A percentile compares a stretch with the other conserved stretches of the same genome.
Conservation (phyloP, 1,140 invertebrate genomes). For the Aphis craccivora region DNA sequence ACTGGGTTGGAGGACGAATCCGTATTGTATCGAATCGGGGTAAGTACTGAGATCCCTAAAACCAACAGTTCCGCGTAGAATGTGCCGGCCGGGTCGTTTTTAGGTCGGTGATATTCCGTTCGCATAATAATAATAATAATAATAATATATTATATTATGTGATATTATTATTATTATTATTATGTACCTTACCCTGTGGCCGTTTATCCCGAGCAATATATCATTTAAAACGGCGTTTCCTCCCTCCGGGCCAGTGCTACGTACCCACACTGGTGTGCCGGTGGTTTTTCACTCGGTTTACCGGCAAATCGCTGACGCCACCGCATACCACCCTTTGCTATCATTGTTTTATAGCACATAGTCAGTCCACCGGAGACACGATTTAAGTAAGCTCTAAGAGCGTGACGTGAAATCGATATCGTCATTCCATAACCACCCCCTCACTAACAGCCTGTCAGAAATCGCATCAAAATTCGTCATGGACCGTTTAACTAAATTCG, state of each 20-base stretch:
- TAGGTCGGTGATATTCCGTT: not conserved
- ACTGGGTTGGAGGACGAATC: not conserved
- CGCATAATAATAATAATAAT: not conserved
- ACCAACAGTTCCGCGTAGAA: not conserved
- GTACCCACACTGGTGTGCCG: not conserved
- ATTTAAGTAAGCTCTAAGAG: slow-evolving; percentile 43
- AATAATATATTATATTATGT: not conserved
- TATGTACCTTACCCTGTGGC: not conserved
- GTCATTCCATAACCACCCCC: not conserved
- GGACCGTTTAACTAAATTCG: slow-evolving; percentile 24
- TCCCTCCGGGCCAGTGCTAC: not conserved
- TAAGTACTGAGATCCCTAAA: not conserved
- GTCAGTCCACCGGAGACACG: not conserved
- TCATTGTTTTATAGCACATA: slow-evolving; percentile 31
- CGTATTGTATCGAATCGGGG: no score
- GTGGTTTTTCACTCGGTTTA: slow-evolving; percentile 36
- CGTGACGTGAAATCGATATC: slow-evolving; percentile 46
- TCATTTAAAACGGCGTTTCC: slow-evolving; percentile 37
- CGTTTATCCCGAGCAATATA: slow-evolving; percentile 28
- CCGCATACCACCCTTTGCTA: not conserved
- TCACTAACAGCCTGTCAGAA: not conserved
- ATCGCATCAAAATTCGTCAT: slow-evolving; percentile 29
- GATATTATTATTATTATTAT: slow-evolving; percentile 37
- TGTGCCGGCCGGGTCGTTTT: not conserved
- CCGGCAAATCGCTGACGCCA: not conserved